Percentiles rank a stretch among this genome's conserved stretches.
These are phyloP conservation scores for Pegoplata infirma DNA, from an alignment of 2,888 invertebrate genomes.

Conservation along the genomic window DNA sequence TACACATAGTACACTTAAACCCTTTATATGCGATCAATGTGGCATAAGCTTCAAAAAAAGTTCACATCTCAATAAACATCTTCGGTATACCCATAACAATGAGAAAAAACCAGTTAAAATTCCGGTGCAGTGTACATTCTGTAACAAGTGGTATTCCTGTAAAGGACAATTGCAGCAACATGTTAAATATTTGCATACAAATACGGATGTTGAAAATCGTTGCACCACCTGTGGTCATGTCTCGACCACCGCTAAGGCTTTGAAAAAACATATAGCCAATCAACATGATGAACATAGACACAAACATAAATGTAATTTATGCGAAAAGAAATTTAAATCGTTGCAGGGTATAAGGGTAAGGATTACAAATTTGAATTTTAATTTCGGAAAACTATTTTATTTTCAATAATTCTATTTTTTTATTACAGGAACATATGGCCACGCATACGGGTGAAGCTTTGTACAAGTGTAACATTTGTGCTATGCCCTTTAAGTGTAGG, in stretches of 20 bases:
- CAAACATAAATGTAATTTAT: slow-evolving; percentile 73
- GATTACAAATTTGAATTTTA: neutral
- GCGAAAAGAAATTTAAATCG: slow-evolving; percentile 75
- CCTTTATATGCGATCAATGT: slow-evolving; percentile 70
- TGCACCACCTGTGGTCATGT: slow-evolving; percentile 72
- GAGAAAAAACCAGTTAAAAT: slow-evolving; percentile 68
- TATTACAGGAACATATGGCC: slow-evolving; percentile 73
- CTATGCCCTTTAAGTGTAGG: slow-evolving; percentile 73
- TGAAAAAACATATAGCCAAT: slow-evolving; percentile 72
- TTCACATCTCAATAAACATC: slow-evolving; percentile 70
- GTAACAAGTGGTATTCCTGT: slow-evolving; percentile 72
- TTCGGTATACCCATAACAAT: slow-evolving; percentile 71
- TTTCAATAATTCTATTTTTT: neutral
- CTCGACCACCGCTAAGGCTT: slow-evolving; percentile 71
- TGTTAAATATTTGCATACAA: slow-evolving; percentile 52
- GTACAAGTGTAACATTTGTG: slow-evolving; percentile 73
- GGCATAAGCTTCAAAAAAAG: slow-evolving; percentile 69
- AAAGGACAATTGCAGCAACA: slow-evolving; percentile 71
- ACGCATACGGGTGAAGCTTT: slow-evolving; percentile 73
- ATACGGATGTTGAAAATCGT: slow-evolving; percentile 57
- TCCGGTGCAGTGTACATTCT: slow-evolving; percentile 70
- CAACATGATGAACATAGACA: slow-evolving; percentile 70
- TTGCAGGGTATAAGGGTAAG: slow-evolving; percentile 61
- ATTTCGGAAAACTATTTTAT: neutral
- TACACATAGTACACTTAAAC: slow-evolving; percentile 68